Conservation (phyloP, 2,113 vertebrate genomes). For the Camelus bactrianus region DNA sequence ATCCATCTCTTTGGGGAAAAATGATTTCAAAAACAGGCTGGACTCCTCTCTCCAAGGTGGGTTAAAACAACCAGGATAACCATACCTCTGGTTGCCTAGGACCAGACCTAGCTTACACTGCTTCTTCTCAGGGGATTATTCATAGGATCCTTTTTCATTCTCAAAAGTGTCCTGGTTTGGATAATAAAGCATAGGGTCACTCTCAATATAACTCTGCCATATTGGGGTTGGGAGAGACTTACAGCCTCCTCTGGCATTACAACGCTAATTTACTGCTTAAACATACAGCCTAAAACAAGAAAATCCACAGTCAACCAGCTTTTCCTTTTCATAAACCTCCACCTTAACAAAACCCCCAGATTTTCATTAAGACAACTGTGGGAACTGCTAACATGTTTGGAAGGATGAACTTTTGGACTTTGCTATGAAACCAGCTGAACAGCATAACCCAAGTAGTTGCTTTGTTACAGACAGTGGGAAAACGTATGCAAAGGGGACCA, state of each 20-base stretch:
- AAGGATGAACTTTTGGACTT: background rate
- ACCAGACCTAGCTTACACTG: background rate
- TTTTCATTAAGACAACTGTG: conserved; percentile 31
- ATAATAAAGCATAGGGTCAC: background rate
- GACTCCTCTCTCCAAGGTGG: background rate
- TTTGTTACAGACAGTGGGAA: background rate
- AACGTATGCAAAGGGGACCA: background rate
- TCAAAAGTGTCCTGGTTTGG: background rate
- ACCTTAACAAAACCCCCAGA: background rate
- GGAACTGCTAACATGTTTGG: background rate
- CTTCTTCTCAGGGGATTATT: background rate
- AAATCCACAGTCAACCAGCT: background rate
- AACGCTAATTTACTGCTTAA: background rate
- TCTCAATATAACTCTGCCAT: background rate
- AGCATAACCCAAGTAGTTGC: background rate
- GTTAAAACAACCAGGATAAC: background rate
- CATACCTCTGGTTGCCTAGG: background rate
- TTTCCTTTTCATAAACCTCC: background rate
- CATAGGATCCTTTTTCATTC: background rate
- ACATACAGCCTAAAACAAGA: background rate
- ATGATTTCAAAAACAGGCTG: background rate
- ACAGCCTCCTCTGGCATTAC: background rate
- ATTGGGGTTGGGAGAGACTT: background rate
- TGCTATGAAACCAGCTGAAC: conserved; percentile 39
- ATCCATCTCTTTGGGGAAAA: background rate